Percentiles rank a stretch among this genome's conserved stretches.
These are phyloP conservation scores for Actinia tenebrosa DNA, from an alignment of 64 coral and sea anemone species.

Conservation along the genomic window DNA sequence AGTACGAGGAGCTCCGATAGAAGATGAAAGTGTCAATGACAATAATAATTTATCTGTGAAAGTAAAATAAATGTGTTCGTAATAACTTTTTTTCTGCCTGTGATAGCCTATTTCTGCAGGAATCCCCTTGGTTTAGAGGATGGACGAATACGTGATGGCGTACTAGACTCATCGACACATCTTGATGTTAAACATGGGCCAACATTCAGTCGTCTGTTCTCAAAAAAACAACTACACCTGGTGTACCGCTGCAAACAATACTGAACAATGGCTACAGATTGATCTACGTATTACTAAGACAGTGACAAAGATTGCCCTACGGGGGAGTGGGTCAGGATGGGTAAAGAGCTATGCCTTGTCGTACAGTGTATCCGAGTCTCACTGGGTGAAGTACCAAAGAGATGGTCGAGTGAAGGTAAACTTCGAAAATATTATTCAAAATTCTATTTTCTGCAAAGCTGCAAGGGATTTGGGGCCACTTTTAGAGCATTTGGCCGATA, in stretches of 20 bases:
- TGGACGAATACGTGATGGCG: not conserved
- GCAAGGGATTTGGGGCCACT: too few species aligned
- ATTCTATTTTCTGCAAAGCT: too few species aligned
- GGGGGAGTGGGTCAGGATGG: not conserved
- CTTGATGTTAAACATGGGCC: not conserved
- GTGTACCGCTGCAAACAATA: not conserved
- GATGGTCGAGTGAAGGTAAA: not conserved
- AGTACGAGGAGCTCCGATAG: too few species aligned
- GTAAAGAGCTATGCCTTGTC: not conserved
- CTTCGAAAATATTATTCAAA: too few species aligned
- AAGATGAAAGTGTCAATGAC: too few species aligned
- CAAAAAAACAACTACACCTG: not conserved
- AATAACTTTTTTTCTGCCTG: not conserved
- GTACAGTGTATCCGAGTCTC: not conserved
- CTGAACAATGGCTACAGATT: not conserved
- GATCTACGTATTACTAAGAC: constrained; percentile 23
- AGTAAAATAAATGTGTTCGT: too few species aligned
- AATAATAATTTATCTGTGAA: too few species aligned
- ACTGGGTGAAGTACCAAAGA: not conserved
- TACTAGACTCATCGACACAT: not conserved
- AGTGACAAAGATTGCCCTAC: constrained; percentile 20
- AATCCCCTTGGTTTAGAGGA: not conserved
- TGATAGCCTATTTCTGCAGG: not conserved
- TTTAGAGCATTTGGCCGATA: too few species aligned
- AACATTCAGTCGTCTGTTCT: not conserved